Evolutionary conservation across 1,140 invertebrate species (phyloP).

Genomic region (Archivesica marissinica): DNA sequence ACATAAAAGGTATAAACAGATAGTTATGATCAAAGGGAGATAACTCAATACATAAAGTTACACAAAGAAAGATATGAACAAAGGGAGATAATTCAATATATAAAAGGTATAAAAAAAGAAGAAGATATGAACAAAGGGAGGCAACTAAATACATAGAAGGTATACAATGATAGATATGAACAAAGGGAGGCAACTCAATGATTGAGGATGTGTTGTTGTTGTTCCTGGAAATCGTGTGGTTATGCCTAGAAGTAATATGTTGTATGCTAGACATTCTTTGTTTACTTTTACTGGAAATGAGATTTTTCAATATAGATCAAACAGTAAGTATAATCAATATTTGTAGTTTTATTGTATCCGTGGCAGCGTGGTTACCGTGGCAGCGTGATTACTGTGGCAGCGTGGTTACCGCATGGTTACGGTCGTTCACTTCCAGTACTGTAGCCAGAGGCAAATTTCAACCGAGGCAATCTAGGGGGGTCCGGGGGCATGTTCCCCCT

Average conservation of each 20-base stretch:
- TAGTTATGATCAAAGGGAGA: slow-evolving; percentile 27
- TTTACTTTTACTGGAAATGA: slow-evolving; percentile 45
- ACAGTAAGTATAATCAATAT: slow-evolving; percentile 9
- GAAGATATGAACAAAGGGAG: slow-evolving; percentile 18
- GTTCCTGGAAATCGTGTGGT: slow-evolving; percentile 23
- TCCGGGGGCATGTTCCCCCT: too few relatives aligned
- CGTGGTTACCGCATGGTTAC: too few relatives aligned
- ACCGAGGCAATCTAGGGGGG: too few relatives aligned
- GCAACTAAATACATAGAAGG: neutral
- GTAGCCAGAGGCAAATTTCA: too few relatives aligned
- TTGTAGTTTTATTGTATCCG: neutral
- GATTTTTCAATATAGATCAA: slow-evolving; percentile 17
- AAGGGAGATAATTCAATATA: neutral
- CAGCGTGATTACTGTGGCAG: neutral
- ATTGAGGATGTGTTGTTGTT: slow-evolving; percentile 45
- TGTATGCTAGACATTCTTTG: slow-evolving; percentile 26
- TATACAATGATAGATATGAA: neutral
- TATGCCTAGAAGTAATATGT: slow-evolving; percentile 45
- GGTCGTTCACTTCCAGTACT: too few relatives aligned
- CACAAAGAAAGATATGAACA: too few relatives aligned
- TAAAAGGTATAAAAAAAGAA: neutral
- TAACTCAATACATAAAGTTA: slow-evolving; percentile 44
- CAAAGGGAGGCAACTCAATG: slow-evolving; percentile 44
- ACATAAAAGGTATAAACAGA: too few relatives aligned
- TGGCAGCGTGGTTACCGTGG: neutral